Evolutionary conservation across 2,888 invertebrate species (phyloP), one percentile per base, ranked within the genome.

Genomic region (Cyclophora albipunctata): DNA sequence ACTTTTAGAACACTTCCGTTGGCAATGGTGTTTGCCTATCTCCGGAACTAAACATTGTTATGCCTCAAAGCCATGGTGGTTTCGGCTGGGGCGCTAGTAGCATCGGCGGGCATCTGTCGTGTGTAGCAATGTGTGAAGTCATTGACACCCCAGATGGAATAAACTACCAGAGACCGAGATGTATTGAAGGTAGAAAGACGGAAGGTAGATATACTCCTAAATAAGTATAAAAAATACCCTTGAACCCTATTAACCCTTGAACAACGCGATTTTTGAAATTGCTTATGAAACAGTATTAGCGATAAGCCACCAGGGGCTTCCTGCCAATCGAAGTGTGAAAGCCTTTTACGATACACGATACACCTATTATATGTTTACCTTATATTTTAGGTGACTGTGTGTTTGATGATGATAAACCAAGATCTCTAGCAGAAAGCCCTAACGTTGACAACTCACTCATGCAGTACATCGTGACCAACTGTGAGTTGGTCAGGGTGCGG

Each of bases 61-160:
- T 95, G 63, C 90, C 91, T 40, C 93, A 92, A 67, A 94, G 95
- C 69, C 94, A 93, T 37, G 91, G 91, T 58, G 93, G 91, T n/a
- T 91, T 91, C 67, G 91, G 93, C 6, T 94, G 96, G 96, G 92
- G 92, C 34, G 92, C 91, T 5, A 95, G 95, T 65, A 80, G 90
- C 52, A 90, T 95, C 47, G 96, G 96, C 2, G 90, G 92, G n/a
- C 91, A 92, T 58, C 82, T 95, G 47, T 93, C 94, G 42, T 93
- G 94, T 70, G 89, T 96, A 45, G 95, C 95, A 3, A 81, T 96
- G 54, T 94, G 96, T 80, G 95, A 96, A 84, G 91, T 95, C 48
- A 91, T 96, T 45, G 91, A 94, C 75, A 92, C 94, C 68, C 91
- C 92, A 2, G 90, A 91, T 49, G 90, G 90, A 57, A 90, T 91